Percentiles rank a stretch among this genome's conserved stretches.
These are phyloP conservation scores for Apis laboriosa DNA, from an alignment of 1,140 invertebrate genomes.

Conservation along the genomic window DNA sequence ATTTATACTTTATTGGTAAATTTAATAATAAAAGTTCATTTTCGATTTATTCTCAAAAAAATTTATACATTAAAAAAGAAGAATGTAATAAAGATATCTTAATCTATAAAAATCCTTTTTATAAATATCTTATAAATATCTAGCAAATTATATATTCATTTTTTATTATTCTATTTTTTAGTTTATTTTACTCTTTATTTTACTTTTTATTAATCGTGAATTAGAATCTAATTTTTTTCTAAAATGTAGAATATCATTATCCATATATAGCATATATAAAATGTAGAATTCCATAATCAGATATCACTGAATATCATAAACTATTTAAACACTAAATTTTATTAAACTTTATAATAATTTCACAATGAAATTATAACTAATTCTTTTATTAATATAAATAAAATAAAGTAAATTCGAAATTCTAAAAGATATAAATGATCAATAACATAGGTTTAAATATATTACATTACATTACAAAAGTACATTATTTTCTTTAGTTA, in stretches of 20 bases:
- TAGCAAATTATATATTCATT: background rate
- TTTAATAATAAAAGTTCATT: background rate
- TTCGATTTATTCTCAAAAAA: background rate
- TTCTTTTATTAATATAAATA: background rate
- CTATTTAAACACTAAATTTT: background rate
- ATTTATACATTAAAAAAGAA: background rate
- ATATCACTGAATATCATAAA: background rate
- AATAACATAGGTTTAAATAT: too few relatives aligned
- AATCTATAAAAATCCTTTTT: background rate
- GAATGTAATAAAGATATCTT: background rate
- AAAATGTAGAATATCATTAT: background rate
- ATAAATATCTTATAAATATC: too few relatives aligned
- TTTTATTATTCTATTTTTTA: background rate
- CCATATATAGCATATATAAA: too few relatives aligned
- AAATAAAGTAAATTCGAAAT: background rate
- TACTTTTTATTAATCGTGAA: background rate
- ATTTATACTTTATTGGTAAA: background rate
- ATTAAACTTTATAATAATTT: background rate
- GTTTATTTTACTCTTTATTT: background rate
- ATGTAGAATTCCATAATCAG: too few relatives aligned
- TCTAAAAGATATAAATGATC: background rate
- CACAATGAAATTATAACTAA: background rate
- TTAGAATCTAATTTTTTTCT: background rate
- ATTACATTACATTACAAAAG: background rate
- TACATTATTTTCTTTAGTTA: background rate